Percentiles rank a stretch among this genome's conserved stretches.
Evolutionary conservation across 2,888 invertebrate genomes (phyloP).

Genomic region (Catocala fraxini): DNA sequence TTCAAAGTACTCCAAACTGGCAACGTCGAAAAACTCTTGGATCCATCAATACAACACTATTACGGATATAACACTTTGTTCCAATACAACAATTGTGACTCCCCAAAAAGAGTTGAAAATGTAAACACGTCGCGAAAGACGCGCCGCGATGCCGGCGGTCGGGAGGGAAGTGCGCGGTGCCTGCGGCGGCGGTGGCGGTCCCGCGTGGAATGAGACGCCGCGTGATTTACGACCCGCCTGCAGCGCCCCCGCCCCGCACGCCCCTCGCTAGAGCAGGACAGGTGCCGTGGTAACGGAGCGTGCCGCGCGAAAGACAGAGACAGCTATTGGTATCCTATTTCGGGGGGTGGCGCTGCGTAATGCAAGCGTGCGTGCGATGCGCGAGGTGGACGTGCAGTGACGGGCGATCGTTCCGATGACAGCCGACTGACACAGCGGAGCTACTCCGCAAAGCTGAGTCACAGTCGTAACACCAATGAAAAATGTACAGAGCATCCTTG

Average conservation of each 20-base stretch:
- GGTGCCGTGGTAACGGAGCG: conserved; percentile 46
- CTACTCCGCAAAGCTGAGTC: conserved; percentile 79
- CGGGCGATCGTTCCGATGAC: conserved; percentile 85
- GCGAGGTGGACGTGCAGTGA: conserved; percentile 86
- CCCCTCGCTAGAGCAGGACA: conserved; percentile 74
- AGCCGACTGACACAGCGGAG: conserved; percentile 77
- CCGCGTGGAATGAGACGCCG: conserved; percentile 87
- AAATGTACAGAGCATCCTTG: conserved; percentile 64
- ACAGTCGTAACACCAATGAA: conserved; percentile 74
- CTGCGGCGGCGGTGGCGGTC: conserved; percentile 85
- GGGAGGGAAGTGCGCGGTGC: conserved; percentile 84
- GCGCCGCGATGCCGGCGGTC: conserved; percentile 82
- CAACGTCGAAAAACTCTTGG: conserved; percentile 66
- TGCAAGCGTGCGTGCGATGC: conserved; percentile 87
- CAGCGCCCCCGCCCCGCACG: conserved; percentile 84
- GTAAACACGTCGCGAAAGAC: conserved; percentile 87
- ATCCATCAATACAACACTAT: conserved; percentile 82
- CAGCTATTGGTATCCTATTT: conserved; percentile 69
- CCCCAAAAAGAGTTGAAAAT: conserved; percentile 74
- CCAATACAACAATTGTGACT: conserved; percentile 71
- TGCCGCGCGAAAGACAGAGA: conserved; percentile 66
- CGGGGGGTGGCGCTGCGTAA: conserved; percentile 87
- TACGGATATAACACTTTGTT: conserved; percentile 68
- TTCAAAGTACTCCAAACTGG: conserved; percentile 75
- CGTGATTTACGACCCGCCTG: conserved; percentile 88